Evolutionary conservation across 2,797 vertebrate species (phyloP).

Genomic region (Distichodus sexfasciatus): DNA sequence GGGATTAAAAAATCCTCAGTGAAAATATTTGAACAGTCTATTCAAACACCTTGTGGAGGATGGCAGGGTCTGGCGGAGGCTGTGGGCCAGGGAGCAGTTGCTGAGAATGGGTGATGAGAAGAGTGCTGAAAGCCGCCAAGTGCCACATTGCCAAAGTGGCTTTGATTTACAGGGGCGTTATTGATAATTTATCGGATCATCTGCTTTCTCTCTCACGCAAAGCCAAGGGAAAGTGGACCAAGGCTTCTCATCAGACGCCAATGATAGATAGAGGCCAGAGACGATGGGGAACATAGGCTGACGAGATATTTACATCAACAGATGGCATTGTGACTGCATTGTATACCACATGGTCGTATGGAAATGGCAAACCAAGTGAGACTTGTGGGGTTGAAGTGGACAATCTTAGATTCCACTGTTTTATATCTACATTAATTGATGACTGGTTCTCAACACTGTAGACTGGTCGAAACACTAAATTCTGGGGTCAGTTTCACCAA

Average conservation of each 20-base stretch:
- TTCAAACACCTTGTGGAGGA: slow-evolving; percentile 82
- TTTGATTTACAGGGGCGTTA: slow-evolving; percentile 81
- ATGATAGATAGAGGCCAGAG: slow-evolving; percentile 66
- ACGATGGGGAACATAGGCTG: slow-evolving; percentile 62
- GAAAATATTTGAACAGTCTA: slow-evolving; percentile 86
- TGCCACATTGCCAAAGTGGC: slow-evolving; percentile 75
- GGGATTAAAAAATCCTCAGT: slow-evolving; percentile 67
- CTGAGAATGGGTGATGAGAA: slow-evolving; percentile 82
- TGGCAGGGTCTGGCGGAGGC: slow-evolving; percentile 59
- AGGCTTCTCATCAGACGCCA: slow-evolving; percentile 72
- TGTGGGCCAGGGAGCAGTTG: slow-evolving; percentile 79
- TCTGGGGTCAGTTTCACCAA: too few species aligned
- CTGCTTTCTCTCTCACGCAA: slow-evolving; percentile 73
- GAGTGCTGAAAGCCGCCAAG: slow-evolving; percentile 66
- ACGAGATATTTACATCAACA: slow-evolving; percentile 66
- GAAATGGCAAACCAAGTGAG: too few species aligned
- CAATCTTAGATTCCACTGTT: too few species aligned
- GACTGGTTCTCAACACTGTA: neutral
- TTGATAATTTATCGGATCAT: slow-evolving; percentile 87
- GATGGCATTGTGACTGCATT: slow-evolving; percentile 60
- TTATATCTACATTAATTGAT: too few species aligned
- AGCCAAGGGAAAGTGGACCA: slow-evolving; percentile 76
- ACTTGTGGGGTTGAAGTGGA: too few species aligned
- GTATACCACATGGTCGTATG: too few species aligned
- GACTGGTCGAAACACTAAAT: slow-evolving; percentile 9